Evolutionary conservation across 2,888 invertebrate genomes (phyloP).

Genomic region (Saturnia pavonia): DNA sequence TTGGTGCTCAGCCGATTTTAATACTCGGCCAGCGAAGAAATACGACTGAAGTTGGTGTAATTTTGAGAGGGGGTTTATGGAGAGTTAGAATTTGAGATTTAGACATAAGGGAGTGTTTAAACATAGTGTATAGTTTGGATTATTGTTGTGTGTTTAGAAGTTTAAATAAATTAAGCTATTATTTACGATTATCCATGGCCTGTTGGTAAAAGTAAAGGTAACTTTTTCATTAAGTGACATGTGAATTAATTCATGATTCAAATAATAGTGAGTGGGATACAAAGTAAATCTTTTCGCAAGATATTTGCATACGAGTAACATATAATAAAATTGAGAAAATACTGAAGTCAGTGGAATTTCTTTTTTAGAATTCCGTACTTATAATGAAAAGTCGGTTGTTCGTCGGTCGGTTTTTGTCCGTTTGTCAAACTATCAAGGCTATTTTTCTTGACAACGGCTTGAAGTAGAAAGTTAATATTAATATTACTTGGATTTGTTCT

Average conservation of each 20-base stretch:
- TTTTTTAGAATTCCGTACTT: too few species aligned
- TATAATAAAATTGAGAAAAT: too few species aligned
- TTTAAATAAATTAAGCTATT: not conserved
- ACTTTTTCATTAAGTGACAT: not conserved
- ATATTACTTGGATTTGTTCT: too few species aligned
- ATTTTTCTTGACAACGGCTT: too few species aligned
- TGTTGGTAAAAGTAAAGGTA: not conserved
- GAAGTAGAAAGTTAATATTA: too few species aligned
- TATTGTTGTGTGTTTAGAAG: not conserved
- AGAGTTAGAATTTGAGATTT: not conserved
- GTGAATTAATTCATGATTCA: not conserved
- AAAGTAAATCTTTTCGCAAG: not conserved
- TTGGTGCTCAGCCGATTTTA: constrained; percentile 31
- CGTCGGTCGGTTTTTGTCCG: too few species aligned
- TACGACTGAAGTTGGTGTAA: constrained; percentile 37
- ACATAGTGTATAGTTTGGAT: not conserved
- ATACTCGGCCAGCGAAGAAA: constrained; percentile 37
- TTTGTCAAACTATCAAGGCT: too few species aligned
- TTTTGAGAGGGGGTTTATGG: constrained; percentile 20
- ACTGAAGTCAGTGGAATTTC: too few species aligned
- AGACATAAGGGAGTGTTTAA: constrained; percentile 9
- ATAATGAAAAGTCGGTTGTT: too few species aligned
- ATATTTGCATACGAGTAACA: too few species aligned
- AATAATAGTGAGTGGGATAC: not conserved
- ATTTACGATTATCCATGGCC: not conserved